phyloP scores from a whole-genome alignment of 2,888 invertebrate genomes.

The Drosophila diplacantha region DNA sequence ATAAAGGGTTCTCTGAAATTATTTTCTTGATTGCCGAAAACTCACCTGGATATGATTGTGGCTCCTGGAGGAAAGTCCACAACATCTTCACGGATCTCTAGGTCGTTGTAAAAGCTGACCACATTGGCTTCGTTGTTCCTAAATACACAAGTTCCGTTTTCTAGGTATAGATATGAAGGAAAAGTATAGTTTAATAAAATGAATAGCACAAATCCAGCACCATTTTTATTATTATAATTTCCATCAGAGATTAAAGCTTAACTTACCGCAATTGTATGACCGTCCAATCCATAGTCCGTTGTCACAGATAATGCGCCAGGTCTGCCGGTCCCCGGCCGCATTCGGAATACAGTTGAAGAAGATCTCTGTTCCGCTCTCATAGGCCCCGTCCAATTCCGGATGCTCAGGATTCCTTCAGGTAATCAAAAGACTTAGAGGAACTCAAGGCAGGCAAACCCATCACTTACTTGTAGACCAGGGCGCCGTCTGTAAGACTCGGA shows the following conservation, averaged over 20 bases:
- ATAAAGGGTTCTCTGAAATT: neutral
- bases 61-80: conserved; percentile 89
- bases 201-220: neutral
- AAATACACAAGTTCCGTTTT: conserved; percentile 87
- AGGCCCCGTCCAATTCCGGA: conserved; percentile 83
- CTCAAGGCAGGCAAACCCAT: neutral
- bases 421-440: neutral
- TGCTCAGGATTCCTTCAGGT: conserved; percentile 82
- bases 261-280: conserved; percentile 86
- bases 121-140: conserved; percentile 88
- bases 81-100: conserved; percentile 85
- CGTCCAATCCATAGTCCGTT: conserved; percentile 91
- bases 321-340: conserved; percentile 88
- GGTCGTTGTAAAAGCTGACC: conserved; percentile 88
- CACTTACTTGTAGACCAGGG: conserved; percentile 82
- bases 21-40: too few species aligned
- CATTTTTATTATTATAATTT: neutral
- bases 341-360: conserved; percentile 90
- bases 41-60: conserved; percentile 82
- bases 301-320: conserved; percentile 91
- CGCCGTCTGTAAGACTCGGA: conserved; percentile 84
- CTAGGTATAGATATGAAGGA: conserved; percentile 51
- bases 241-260: neutral
- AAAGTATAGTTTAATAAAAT: neutral
- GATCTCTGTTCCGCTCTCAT: conserved; percentile 89